These are phyloP conservation scores for Monopis laevigella DNA, from an alignment of 2,888 invertebrate species.

Conservation along the genomic window DNA sequence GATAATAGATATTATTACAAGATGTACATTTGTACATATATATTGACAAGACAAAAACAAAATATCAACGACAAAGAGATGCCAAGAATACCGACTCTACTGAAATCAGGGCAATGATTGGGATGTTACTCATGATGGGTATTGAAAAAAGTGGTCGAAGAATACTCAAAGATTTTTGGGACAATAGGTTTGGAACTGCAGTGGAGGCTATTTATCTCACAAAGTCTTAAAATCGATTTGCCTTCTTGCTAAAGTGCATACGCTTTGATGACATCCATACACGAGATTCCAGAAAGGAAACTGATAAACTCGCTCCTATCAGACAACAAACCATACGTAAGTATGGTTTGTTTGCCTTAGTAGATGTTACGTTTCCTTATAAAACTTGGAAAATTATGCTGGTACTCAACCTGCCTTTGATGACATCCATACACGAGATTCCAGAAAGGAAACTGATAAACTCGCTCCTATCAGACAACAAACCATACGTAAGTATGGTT, in stretches of 20 bases:
- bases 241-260: background rate
- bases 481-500: no score
- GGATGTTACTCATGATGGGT: background rate
- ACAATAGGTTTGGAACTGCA: background rate
- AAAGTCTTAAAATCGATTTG: background rate
- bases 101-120: background rate
- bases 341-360: no score
- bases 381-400: constrained; percentile 1
- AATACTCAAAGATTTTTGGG: background rate
- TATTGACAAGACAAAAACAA: background rate
- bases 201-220: background rate
- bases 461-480: background rate
- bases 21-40: background rate
- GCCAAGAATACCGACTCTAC: background rate
- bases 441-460: background rate
- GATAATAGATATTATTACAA: background rate
- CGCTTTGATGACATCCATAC: background rate
- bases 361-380: constrained; percentile 1
- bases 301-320: background rate
- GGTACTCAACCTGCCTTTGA: constrained; percentile 1
- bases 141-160: background rate
- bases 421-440: background rate
- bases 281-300: background rate
- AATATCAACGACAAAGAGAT: background rate
- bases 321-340: no score